Evolutionary conservation across 2,888 invertebrate genomes (phyloP), one percentile per base, ranked within the genome.

Genomic region (Xestia sexstrigata): DNA sequence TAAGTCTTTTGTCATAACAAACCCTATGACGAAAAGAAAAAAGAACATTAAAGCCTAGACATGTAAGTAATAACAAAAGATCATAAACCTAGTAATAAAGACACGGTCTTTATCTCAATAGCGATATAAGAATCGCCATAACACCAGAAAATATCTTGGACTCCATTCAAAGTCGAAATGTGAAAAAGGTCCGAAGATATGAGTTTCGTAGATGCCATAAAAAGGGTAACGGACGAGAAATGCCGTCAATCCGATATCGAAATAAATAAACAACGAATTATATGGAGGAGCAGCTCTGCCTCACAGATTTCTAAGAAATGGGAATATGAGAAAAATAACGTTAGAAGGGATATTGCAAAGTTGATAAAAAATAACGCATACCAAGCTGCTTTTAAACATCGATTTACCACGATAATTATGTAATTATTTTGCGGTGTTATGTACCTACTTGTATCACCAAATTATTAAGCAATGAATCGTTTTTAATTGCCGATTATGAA

Each of bases 221-320:
- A 91, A 91, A 90, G 89, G 91, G 89, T 82, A 84, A 87, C 83
- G 84, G 85, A 68, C 73, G 74, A 72, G 78, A 85, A 71, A 85
- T 63, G 73, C 75, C 77, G 47, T 81, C 78, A 84, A 87, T 90
- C 85, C 86, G 87, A 89, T 90, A 90, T 91, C 88, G 88, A 89
- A 89, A 92, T 91, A 91, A 90, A 91, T 91, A 86, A 91, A 91
- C 76, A 83, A 62, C 73, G 72, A 79, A 82, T 74, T 88, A 80
- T 78, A 73, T 84, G 63, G 62, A 77, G 68, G 42, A 67, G 66
- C 82, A 77, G 87, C 80, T 76, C 80, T 74, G 80, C 52, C 58
- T 67, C 13, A 55, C 35, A 52, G 62, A 68, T 71, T 82, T 74
- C n/a, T 55, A 68, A 75, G 66, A 70, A 81, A 81, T 66, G 42